Evolutionary conservation across 2,888 invertebrate genomes (phyloP).

Genomic region (Tetranychus piercei): DNA sequence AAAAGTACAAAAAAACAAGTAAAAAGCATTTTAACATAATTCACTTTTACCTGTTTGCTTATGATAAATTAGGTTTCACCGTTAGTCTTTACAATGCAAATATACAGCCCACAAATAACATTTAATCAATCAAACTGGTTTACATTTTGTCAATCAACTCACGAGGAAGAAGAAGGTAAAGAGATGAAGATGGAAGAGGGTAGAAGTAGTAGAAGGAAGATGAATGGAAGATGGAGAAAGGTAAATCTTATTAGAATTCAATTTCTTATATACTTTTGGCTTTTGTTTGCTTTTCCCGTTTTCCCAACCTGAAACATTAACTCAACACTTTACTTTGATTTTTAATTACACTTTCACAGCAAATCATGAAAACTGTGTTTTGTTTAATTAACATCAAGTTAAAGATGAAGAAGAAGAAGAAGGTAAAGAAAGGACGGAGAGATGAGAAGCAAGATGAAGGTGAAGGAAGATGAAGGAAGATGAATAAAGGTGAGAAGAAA

Average conservation of each 20-base stretch:
- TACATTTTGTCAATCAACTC: background rate
- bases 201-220: too few species aligned
- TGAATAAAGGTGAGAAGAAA: background rate
- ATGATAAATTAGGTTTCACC: background rate
- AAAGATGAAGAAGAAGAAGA: background rate
- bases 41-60: background rate
- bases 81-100: background rate
- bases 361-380: background rate
- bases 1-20: too few species aligned
- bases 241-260: background rate
- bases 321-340: conserved; percentile 6
- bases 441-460: background rate
- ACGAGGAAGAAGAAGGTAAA: background rate
- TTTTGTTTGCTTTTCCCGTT: background rate
- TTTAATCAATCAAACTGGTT: background rate
- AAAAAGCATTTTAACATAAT: too few species aligned
- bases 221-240: background rate
- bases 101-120: background rate
- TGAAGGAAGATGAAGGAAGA: conserved; percentile 1
- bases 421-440: background rate
- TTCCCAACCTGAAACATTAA: background rate
- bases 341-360: background rate
- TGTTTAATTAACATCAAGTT: background rate
- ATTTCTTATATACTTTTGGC: background rate
- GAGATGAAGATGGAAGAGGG: background rate